phyloP scores from a whole-genome alignment of 2,797 vertebrate genomes.

The Acanthiza pusilla region DNA sequence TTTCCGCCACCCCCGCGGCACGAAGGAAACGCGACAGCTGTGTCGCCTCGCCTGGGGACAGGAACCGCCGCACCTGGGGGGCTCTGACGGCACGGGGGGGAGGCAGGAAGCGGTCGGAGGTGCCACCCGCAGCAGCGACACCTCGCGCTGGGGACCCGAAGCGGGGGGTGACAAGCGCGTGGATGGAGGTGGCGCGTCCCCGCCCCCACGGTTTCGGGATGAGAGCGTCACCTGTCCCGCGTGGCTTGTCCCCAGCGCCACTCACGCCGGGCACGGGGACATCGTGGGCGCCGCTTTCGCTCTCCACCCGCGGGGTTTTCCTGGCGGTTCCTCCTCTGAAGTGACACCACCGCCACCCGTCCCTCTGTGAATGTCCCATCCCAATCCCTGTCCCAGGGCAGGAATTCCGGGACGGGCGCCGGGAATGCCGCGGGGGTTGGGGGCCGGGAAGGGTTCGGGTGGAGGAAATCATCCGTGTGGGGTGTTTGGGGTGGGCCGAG shows the following conservation, averaged over 20 bases:
- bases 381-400: background rate
- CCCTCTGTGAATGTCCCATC: no score
- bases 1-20: background rate
- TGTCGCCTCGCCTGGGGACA: background rate
- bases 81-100: background rate
- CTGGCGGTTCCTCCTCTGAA: rapidly evolving
- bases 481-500: no score
- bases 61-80: rapidly evolving
- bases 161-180: background rate
- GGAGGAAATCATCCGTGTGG: background rate
- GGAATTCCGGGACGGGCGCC: background rate
- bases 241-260: background rate
- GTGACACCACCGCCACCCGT: no score
- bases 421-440: no score
- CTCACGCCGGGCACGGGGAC: no score
- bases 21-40: rapidly evolving
- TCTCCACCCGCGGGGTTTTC: background rate
- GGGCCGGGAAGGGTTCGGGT: background rate
- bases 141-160: background rate
- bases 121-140: background rate
- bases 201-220: background rate
- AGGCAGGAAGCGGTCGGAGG: background rate
- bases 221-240: rapidly evolving
- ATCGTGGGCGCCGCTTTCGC: no score
- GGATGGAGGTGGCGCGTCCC: no score